Evolutionary conservation across 2,888 invertebrate species (phyloP).

Genomic region (Falcaria lacertinaria): DNA sequence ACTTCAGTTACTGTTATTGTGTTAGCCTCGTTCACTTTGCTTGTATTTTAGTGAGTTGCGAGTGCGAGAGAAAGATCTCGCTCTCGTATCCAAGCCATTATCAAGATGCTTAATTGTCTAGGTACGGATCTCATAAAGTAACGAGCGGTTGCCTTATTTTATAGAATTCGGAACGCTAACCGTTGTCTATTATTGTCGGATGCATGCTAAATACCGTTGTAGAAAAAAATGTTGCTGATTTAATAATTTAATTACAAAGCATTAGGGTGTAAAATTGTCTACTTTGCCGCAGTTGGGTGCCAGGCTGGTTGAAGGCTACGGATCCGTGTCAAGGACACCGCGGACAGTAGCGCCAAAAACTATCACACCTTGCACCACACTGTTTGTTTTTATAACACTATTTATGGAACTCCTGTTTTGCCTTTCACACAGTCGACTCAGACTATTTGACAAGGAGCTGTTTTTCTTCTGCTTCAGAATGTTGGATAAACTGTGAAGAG

Average conservation of each 20-base stretch:
- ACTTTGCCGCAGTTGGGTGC: constrained; percentile 23
- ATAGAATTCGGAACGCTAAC: too few relatives aligned
- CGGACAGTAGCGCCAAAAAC: constrained; percentile 43
- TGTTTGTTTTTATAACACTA: background rate
- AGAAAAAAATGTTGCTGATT: too few relatives aligned
- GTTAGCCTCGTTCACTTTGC: background rate
- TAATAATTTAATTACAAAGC: too few relatives aligned
- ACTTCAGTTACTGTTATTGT: background rate
- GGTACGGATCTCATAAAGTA: background rate
- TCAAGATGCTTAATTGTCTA: background rate
- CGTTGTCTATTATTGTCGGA: too few relatives aligned
- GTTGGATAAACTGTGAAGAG: too few relatives aligned
- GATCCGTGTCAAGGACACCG: constrained; percentile 50
- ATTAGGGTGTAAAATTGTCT: constrained; percentile 1
- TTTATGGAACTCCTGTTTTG: too few relatives aligned
- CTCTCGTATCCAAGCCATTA: background rate
- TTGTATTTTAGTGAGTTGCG: background rate
- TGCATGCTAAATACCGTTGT: too few relatives aligned
- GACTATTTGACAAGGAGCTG: too few relatives aligned
- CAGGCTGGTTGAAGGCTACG: constrained; percentile 30
- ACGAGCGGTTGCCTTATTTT: too few relatives aligned
- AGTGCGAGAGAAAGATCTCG: background rate
- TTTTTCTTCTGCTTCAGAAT: too few relatives aligned
- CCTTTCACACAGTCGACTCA: too few relatives aligned
- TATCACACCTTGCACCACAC: constrained; percentile 10